Evolutionary conservation across 2,797 vertebrate species (phyloP), one percentile per base, ranked within the genome.

Genomic region (Acestrorhynchus altus): DNA sequence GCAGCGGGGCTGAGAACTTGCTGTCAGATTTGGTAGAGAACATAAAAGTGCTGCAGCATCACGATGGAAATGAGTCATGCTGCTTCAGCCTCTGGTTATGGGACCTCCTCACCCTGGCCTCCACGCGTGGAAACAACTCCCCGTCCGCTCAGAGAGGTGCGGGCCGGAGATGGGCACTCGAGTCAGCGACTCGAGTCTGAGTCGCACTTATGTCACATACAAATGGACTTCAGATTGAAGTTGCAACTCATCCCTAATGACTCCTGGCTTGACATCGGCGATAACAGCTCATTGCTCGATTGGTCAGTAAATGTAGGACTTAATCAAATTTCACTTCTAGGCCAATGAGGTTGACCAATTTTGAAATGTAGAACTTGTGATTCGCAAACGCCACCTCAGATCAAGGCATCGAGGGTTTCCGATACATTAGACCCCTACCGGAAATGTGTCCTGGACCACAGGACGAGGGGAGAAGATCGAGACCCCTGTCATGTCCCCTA

Each of bases 11-110:
- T 46, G 57, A 39, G 46, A 52, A 76, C 64, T 35, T 31, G 16
- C 77, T 74, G 47, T 81, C 31, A 76, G 78, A 72, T 60, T 66
- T 72, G 47, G 26, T 51, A 35, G 28, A 64, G 74, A 70, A 61
- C 64, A 74, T 18, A 56, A 63, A 42, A 60, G 57, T 66, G 39
- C 56, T 28, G 15, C 18, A 40, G 63, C 18, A 15, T 49, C 26
- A 20, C 64, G 68, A 28, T 18, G 28, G 39, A 5, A 54, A 59
- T 65, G 51, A 74, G 42, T 74, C 70, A 63, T 47, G 57, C 65
- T 51, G 0, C 26, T 20, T 52, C 46, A 15, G 66, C 46, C 47
- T 68, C 26, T 49, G 46, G 46, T 13, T 49, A 15, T 18, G 1
- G 44, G 44, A 31, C 66, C 28, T 52, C 66, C 46, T 49, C 44